Percentiles rank a stretch among this genome's conserved stretches.
Evolutionary conservation across 1,140 invertebrate species (phyloP).

Genomic region (Zaprionus gabonicus): DNA sequence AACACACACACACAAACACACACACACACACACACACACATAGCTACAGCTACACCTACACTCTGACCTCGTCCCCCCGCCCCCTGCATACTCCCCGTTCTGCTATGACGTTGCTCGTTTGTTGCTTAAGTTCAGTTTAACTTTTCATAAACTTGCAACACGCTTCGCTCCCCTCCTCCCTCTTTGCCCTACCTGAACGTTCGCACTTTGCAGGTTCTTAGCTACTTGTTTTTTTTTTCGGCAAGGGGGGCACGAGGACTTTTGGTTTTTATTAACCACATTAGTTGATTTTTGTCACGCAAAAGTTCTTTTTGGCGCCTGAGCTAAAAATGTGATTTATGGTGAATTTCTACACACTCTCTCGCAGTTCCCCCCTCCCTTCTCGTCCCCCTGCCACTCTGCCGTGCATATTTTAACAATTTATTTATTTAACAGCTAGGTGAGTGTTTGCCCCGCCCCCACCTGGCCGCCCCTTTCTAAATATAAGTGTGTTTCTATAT

Average conservation of each 20-base stretch:
- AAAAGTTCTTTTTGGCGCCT: constrained; percentile 59
- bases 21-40: background rate
- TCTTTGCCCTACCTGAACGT: constrained; percentile 6
- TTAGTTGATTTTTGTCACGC: constrained; percentile 83
- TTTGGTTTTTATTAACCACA: constrained; percentile 77
- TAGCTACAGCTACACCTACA: constrained; percentile 1
- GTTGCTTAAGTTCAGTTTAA: constrained; percentile 80
- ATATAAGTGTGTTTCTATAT: constrained; percentile 11
- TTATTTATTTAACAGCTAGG: constrained; percentile 71
- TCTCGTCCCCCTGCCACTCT: constrained; percentile 1
- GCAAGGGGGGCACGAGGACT: background rate
- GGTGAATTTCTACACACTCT: constrained; percentile 73
- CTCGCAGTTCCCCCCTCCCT: constrained; percentile 10
- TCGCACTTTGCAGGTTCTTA: constrained; percentile 36
- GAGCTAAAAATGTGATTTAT: constrained; percentile 74
- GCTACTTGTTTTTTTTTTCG: constrained; percentile 17
- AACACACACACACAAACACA: no score
- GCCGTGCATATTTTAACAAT: constrained; percentile 73
- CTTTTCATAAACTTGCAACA: constrained; percentile 79
- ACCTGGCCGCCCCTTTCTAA: background rate
- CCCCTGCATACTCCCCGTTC: constrained; percentile 14
- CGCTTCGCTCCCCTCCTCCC: constrained; percentile 24
- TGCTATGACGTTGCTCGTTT: constrained; percentile 57
- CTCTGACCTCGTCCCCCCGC: background rate
- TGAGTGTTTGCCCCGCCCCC: constrained; percentile 29